Conservation (phyloP, 2,113 vertebrate species). For the Romanogobio albipinnatus region DNA sequence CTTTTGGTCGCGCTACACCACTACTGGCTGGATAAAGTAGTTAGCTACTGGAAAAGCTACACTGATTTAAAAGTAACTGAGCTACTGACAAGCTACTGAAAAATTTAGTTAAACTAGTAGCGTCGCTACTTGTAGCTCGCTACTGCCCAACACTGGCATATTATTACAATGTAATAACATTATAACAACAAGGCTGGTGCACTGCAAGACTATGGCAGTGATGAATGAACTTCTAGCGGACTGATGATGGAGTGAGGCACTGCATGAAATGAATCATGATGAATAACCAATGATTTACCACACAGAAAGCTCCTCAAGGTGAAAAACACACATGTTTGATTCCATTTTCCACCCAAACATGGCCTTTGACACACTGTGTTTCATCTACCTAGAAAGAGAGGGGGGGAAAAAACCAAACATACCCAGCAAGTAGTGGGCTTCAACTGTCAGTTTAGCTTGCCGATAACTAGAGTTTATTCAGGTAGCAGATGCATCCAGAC, state of each 20-base stretch:
- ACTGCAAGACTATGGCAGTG: background rate
- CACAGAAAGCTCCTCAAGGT: background rate
- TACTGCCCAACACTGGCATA: too few species aligned
- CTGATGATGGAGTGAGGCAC: constrained; percentile 1
- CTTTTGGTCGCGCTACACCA: too few species aligned
- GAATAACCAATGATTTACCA: constrained; percentile 27
- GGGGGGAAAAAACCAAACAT: background rate
- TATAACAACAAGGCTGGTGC: background rate
- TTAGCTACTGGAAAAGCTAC: too few species aligned
- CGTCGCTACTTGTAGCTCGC: too few species aligned
- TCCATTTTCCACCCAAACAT: constrained; percentile 27
- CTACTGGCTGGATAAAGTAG: too few species aligned
- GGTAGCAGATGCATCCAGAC: constrained; percentile 32
- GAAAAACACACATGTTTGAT: constrained; percentile 28
- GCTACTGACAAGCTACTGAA: too few species aligned
- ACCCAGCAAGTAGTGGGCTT: background rate
- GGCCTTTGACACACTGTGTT: background rate
- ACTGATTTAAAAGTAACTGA: too few species aligned
- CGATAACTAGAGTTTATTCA: constrained; percentile 49
- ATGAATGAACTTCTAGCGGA: constrained; percentile 24
- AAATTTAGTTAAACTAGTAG: too few species aligned
- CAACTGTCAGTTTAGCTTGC: constrained; percentile 37
- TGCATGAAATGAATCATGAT: background rate
- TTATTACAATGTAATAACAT: constrained; percentile 21
- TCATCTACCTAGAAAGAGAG: constrained; percentile 27